Base-by-base conservation (phyloP, 2,113 vertebrate species). In the Brevimyrus niger region DNA sequence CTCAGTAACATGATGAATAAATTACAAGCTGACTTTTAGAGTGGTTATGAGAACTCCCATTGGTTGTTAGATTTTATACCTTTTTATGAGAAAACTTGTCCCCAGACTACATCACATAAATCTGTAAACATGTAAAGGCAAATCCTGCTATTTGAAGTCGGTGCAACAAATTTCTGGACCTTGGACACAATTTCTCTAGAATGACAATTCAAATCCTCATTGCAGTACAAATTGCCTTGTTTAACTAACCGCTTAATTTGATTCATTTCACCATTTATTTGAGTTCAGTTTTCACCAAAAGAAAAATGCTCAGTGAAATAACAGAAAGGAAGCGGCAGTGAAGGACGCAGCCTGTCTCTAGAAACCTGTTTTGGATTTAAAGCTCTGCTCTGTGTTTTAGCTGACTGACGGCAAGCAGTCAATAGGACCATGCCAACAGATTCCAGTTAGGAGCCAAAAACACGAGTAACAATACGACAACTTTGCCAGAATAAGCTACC, bases 211-310 rank as follows among this genome's bases (percentile, higher is more conserved):
- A 31, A n/a, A 35, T 13, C 27, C 15, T 35, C 3, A 31, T 51
- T 31, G 48, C 4, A 31, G 15, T 15, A 44, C 3, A 15, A 47
- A 31, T 27, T 23, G 4, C 53, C 38, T 88, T 91, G 35, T 90
- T 85, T 21, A 55, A 21, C 53, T 46, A 84, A 11, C 55, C 48
- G 76, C 35, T 86, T 51, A 21, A 17, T 88, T 82, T 11, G 86
- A 92, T 86, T 86, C 8, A 92, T 88, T 80, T 6, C 35, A 42
- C 15, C 73, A 80, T 42, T 80, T 51, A 51, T 51, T 38, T 23
- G 42, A 47, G 44, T 47, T 84, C 44, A 21, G 35, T 42, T 83
- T 35, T 83, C 35, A 83, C 4, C 9, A 46, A 83, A 76, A 76
- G 69, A 31, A 76, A 83, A 83, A 80, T 80, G 73, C 73, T 21